A percentile compares a stretch with the other conserved stretches of the same genome.
Conservation (phyloP, 2,888 invertebrate species). For the Lithophane socia region DNA sequence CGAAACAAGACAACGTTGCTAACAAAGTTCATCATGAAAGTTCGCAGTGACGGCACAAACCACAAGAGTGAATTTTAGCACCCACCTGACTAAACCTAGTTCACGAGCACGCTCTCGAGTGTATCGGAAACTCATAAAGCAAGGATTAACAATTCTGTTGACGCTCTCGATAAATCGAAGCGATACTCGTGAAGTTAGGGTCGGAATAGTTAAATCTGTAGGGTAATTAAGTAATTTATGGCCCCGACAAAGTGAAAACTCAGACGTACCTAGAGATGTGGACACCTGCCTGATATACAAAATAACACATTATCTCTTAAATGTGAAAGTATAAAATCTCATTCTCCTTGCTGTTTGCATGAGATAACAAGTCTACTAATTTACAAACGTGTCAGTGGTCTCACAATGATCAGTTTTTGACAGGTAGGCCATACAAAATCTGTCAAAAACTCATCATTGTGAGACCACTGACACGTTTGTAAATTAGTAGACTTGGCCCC, state of each 20-base stretch:
- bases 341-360: background rate
- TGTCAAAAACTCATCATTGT: too few species aligned
- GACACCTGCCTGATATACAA: background rate
- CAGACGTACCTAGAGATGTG: background rate
- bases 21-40: background rate
- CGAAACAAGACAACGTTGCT: background rate
- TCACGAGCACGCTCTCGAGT: background rate
- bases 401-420: too few species aligned
- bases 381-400: too few species aligned
- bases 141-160: conserved; percentile 20
- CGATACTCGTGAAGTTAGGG: background rate
- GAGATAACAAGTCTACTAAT: too few species aligned
- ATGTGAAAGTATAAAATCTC: background rate
- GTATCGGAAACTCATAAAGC: conserved; percentile 44
- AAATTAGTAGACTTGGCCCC: too few species aligned
- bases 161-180: conserved; percentile 8
- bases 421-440: too few species aligned
- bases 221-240: conserved; percentile 2
- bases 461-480: too few species aligned
- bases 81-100: conserved; percentile 16
- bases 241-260: background rate
- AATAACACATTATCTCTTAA: too few species aligned
- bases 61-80: background rate
- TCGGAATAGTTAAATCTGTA: background rate
- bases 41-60: background rate